A percentile compares a stretch with the other conserved stretches of the same genome.
Conservation (phyloP, 2,797 vertebrate genomes). For the Rhyacichthys aspro region DNA sequence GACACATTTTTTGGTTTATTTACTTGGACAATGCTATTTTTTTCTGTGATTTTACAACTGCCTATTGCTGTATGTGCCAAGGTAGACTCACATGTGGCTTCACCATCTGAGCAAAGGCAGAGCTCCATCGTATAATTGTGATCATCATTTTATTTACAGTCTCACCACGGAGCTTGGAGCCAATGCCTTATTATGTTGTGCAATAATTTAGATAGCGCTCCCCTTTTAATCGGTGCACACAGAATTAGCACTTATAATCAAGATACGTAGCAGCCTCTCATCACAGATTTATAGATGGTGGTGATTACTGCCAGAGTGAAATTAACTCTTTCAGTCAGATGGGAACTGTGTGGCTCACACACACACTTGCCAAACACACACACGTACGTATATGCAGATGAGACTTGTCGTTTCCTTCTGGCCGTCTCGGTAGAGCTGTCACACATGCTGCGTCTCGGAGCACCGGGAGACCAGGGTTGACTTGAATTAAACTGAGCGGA, state of each 20-base stretch:
- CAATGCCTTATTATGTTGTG: slow-evolving; percentile 46
- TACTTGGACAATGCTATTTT: neutral
- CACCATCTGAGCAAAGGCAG: neutral
- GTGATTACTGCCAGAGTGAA: slow-evolving; percentile 55
- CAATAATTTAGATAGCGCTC: slow-evolving; percentile 48
- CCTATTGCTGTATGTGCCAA: neutral
- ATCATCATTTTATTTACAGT: slow-evolving; percentile 46
- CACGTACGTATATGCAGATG: slow-evolving; percentile 50
- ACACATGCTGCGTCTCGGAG: slow-evolving; percentile 67
- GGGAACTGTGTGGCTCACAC: slow-evolving; percentile 38
- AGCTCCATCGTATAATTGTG: neutral
- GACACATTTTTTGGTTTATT: too few relatives aligned
- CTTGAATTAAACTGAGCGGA: slow-evolving; percentile 78
- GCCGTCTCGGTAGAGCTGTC: slow-evolving; percentile 68
- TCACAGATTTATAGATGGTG: slow-evolving; percentile 61
- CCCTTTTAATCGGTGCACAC: slow-evolving; percentile 49
- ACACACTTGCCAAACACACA: slow-evolving; percentile 15
- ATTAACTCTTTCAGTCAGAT: slow-evolving; percentile 61
- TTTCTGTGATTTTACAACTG: neutral
- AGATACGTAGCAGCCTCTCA: slow-evolving; percentile 52
- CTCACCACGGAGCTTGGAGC: slow-evolving; percentile 20
- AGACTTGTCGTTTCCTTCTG: slow-evolving; percentile 63
- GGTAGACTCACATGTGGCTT: neutral
- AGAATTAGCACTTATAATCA: slow-evolving; percentile 61
- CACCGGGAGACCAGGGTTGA: slow-evolving; percentile 70